These are phyloP conservation scores for Chloebia gouldiae DNA, from an alignment of 2,113 vertebrate species.

Conservation along the genomic window DNA sequence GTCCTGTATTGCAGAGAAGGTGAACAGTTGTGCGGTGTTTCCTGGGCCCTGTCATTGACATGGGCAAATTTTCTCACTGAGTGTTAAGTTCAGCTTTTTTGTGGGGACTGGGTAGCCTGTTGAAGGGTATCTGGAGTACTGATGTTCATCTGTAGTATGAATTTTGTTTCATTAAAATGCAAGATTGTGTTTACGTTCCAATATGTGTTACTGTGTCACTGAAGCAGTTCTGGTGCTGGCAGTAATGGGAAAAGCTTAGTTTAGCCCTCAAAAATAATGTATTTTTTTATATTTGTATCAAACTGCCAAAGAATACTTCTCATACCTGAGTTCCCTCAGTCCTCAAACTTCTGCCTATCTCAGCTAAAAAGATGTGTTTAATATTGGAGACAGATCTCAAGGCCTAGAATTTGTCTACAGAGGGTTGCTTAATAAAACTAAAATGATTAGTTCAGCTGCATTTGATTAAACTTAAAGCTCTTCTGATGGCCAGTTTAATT, in stretches of 20 bases:
- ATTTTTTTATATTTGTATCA: conserved; percentile 39
- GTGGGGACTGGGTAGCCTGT: background rate
- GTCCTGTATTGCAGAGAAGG: background rate
- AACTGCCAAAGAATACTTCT: conserved; percentile 56
- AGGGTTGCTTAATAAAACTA: conserved; percentile 10
- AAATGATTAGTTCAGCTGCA: conserved; percentile 52
- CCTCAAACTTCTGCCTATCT: conserved; percentile 26
- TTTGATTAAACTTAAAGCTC: conserved; percentile 21
- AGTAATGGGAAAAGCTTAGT: background rate
- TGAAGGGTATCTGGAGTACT: background rate
- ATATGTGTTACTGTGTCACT: background rate
- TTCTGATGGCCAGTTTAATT: conserved; percentile 8
- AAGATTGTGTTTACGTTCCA: background rate
- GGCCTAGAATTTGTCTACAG: background rate
- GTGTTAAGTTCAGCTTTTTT: background rate
- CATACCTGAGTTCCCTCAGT: conserved; percentile 17
- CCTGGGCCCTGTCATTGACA: background rate
- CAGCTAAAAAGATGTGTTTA: background rate
- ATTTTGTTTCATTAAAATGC: background rate
- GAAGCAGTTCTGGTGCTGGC: conserved; percentile 22
- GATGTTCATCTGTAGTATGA: background rate
- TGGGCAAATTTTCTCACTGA: background rate
- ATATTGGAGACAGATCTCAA: background rate
- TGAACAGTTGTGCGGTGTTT: background rate
- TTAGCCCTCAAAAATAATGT: background rate